Conservation (phyloP, 2,113 vertebrate species). For the Tragelaphus imberbis region DNA sequence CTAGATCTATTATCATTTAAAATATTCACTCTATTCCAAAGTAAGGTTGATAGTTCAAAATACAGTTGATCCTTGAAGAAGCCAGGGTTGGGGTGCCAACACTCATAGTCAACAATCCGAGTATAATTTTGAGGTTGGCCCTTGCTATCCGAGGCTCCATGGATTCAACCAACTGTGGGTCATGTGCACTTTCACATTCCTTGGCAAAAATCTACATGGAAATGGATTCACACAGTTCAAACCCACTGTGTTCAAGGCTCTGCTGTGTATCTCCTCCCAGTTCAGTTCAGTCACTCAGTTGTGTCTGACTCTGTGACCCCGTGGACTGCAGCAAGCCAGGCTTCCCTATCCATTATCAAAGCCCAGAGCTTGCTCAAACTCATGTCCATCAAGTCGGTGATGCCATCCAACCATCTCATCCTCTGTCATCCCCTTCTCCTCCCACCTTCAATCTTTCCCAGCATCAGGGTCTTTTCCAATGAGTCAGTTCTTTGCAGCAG, state of each 20-base stretch:
- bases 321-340: background rate
- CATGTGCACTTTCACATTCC: too few species aligned
- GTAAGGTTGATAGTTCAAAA: background rate
- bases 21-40: background rate
- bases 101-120: fast-evolving
- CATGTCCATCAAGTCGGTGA: background rate
- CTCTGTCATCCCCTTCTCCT: background rate
- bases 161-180: background rate
- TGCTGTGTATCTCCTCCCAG: background rate
- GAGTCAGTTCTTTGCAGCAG: background rate
- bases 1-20: background rate
- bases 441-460: background rate
- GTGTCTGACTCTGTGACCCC: background rate
- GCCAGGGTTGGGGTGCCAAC: too few species aligned
- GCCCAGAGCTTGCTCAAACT: background rate
- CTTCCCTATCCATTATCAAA: background rate
- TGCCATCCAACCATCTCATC: background rate
- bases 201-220: background rate
- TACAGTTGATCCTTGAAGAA: background rate
- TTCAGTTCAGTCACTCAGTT: background rate
- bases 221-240: background rate
- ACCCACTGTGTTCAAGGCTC: background rate
- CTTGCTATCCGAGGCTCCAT: fast-evolving
- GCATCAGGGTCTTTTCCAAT: background rate
- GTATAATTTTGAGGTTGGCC: background rate